A percentile compares a stretch with the other conserved stretches of the same genome.
Evolutionary conservation across 2,888 invertebrate species (phyloP).

Genomic region (Macaria notata): DNA sequence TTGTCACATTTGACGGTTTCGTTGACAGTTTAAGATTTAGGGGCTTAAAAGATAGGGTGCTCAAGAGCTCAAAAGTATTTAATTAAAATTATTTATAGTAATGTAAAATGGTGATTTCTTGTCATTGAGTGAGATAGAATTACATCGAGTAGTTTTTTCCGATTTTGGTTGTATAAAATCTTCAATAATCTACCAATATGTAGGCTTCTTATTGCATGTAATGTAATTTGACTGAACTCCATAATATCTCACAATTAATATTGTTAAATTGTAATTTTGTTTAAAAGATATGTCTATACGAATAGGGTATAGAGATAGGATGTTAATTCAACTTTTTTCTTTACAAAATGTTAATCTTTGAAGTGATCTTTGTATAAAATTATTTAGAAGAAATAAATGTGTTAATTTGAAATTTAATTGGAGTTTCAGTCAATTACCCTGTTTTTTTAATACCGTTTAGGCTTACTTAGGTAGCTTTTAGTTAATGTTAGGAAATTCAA

Average conservation of each 20-base stretch:
- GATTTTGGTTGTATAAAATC: slow-evolving; percentile 46
- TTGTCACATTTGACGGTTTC: slow-evolving; percentile 64
- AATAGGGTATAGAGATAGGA: slow-evolving; percentile 69
- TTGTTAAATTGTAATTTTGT: slow-evolving; percentile 49
- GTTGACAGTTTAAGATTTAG: slow-evolving; percentile 48
- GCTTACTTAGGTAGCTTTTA: slow-evolving; percentile 12
- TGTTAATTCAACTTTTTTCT: slow-evolving; percentile 73
- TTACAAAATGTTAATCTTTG: slow-evolving; percentile 68
- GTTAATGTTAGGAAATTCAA: slow-evolving; percentile 4
- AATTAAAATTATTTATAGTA: slow-evolving; percentile 33
- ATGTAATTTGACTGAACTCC: slow-evolving; percentile 79
- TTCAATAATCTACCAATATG: slow-evolving; percentile 22
- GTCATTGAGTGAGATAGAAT: slow-evolving; percentile 69
- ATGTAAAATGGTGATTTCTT: slow-evolving; percentile 57
- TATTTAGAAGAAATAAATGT: slow-evolving; percentile 78
- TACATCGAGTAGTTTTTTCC: slow-evolving; percentile 44
- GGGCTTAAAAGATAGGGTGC: slow-evolving; percentile 26
- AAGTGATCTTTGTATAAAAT: slow-evolving; percentile 71
- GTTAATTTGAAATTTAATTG: slow-evolving; percentile 71
- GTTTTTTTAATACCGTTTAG: slow-evolving; percentile 60
- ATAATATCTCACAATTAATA: slow-evolving; percentile 52
- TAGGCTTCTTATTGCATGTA: slow-evolving; percentile 36
- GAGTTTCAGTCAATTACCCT: slow-evolving; percentile 83
- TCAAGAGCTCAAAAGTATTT: slow-evolving; percentile 33
- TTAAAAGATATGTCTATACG: slow-evolving; percentile 32